Conservation (phyloP, 2,797 vertebrate species). For the Mormyrus proboscirostris region DNA sequence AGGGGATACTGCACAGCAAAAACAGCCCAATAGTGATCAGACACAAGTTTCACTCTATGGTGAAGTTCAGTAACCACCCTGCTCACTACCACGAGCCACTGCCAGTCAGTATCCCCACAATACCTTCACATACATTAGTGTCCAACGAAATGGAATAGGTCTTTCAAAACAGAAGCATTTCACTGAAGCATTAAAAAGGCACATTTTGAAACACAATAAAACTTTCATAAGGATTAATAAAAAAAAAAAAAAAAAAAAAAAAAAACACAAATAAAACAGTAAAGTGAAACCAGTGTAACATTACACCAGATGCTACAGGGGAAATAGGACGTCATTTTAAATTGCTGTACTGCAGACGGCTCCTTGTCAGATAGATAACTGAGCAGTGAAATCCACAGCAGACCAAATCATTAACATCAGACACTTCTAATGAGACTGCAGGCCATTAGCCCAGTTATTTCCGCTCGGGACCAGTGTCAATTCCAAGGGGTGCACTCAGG, state of each 20-base stretch:
- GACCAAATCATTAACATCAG: background rate
- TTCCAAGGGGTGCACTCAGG: background rate
- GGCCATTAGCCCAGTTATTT: background rate
- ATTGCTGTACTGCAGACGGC: background rate
- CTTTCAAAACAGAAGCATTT: background rate
- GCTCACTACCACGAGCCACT: background rate
- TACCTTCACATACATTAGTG: background rate
- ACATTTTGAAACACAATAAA: background rate
- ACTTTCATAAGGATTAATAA: background rate
- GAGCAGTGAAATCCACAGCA: background rate
- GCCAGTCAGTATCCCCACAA: background rate
- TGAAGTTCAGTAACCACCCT: background rate
- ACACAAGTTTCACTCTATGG: background rate
- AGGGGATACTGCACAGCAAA: conserved; percentile 12
- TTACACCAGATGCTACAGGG: background rate
- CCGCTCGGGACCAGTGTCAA: background rate
- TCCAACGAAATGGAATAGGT: background rate
- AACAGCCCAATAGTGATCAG: background rate
- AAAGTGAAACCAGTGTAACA: background rate
- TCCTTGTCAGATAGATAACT: background rate
- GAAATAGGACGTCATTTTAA: background rate
- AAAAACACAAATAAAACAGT: background rate
- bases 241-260: background rate
- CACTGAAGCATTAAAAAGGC: background rate
- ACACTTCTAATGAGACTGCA: background rate